Conservation (phyloP, 2,888 invertebrate genomes). For the Drosophila maculinotata region DNA sequence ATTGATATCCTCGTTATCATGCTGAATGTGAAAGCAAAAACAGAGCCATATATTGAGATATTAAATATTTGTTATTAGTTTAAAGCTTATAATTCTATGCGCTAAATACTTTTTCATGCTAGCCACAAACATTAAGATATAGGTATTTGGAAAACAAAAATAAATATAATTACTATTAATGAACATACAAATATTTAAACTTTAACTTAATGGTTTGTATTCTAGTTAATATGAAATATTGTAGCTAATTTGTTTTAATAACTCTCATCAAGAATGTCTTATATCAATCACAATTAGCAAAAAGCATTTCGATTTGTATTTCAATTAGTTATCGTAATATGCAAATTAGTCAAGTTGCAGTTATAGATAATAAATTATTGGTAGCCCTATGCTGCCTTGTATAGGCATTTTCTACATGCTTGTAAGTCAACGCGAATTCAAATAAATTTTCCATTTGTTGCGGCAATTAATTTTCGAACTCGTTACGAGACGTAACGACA, state of each 20-base stretch:
- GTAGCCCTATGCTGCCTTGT: conserved; percentile 4
- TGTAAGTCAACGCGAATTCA: conserved; percentile 28
- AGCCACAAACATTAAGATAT: no score
- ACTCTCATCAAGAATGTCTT: background rate
- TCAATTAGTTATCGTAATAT: conserved; percentile 15
- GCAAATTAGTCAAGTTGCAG: conserved; percentile 20
- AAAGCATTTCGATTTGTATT: background rate
- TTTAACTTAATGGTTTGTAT: no score
- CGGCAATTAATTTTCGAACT: conserved; percentile 68
- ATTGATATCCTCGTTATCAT: no score
- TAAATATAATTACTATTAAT: no score
- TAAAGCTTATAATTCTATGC: no score
- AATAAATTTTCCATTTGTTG: conserved; percentile 62
- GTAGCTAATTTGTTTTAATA: background rate
- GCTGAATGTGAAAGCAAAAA: background rate
- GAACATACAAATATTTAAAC: no score
- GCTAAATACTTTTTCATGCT: no score
- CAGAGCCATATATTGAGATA: no score
- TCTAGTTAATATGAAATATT: no score
- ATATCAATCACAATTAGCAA: background rate
- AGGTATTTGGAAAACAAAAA: no score
- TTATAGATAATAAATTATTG: conserved; percentile 44
- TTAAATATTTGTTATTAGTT: no score
- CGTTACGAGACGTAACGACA: conserved; percentile 22
- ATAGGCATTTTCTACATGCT: conserved; percentile 7